Evolutionary conservation across 2,888 invertebrate species (phyloP), one percentile per base, ranked within the genome.

Genomic region (Drymonia ruficornis): DNA sequence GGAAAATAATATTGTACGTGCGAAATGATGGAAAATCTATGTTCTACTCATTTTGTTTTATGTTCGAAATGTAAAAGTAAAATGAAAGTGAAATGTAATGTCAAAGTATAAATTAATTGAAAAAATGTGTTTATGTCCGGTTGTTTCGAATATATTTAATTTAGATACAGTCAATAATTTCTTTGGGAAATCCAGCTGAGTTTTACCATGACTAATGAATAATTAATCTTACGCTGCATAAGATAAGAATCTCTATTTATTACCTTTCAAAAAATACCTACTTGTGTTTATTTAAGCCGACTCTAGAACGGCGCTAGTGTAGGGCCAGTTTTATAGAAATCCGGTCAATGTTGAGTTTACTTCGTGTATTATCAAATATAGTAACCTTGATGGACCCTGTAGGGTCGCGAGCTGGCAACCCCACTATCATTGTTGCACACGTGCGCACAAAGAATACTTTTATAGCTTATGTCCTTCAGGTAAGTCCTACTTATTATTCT

Each of bases 351-450:
- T 23, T 49, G 13, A 47, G 47, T 34, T 40, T 49, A 53, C 50
- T 46, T 50, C 46, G 55, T 55, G 9, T 57, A 52, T 56, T 56
- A 60, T 66, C 48, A 56, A 61, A n/a, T n/a, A n/a, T 60, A 40
- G 59, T 55, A 61, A 58, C 68, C 68, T 68, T 68, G 68, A 50
- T 55, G 55, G 43, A 66, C 69, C 68, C 68, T 63, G 59, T 53
- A 46, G 50, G 52, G 50, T 52, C 36, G 42, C 52, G 13, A 54
- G 52, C 19, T 50, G 56, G 49, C 47, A 55, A 43, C 28, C 48
- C 44, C 46, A 47, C 34, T 50, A 29, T 50, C 49, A 36, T 56
- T 29, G 50, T 52, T 48, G 16, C 38, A 56, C 66, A 69, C 62
- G 61, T 63, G 55, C 38, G 40, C 40, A 38, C 18, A 47, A 40